Percentiles rank a stretch among this genome's conserved stretches.
Evolutionary conservation across 1,140 invertebrate species (phyloP).

Genomic region (Oryzaephilus surinamensis): DNA sequence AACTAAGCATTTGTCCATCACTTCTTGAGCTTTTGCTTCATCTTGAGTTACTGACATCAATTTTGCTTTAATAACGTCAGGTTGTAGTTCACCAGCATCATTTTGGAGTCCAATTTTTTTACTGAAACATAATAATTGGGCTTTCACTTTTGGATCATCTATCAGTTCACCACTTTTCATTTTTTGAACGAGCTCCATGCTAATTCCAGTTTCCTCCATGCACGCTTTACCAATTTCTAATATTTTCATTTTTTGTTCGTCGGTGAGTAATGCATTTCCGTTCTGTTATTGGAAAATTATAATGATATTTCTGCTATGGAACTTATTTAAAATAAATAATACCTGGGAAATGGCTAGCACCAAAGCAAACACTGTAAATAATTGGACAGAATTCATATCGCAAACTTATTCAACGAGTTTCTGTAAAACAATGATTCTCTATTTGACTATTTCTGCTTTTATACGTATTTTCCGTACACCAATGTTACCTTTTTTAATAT

Average conservation of each 20-base stretch:
- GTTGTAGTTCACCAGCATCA: constrained; percentile 33
- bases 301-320: too few relatives aligned
- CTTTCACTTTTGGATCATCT: constrained; percentile 37
- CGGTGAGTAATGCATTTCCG: too few relatives aligned
- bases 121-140: constrained; percentile 38
- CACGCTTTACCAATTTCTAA: constrained; percentile 39
- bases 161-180: constrained; percentile 34
- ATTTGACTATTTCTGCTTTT: too few relatives aligned
- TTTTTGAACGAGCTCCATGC: constrained; percentile 31
- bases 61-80: constrained; percentile 33
- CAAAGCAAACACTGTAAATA: too few relatives aligned
- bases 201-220: constrained; percentile 32
- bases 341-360: too few relatives aligned
- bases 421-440: too few relatives aligned
- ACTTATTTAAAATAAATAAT: too few relatives aligned
- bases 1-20: constrained; percentile 15
- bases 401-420: too few relatives aligned
- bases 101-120: constrained; percentile 36
- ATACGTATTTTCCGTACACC: too few relatives aligned
- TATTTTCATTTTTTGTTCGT: constrained; percentile 41
- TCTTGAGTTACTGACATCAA: constrained; percentile 34
- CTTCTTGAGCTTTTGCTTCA: constrained; percentile 7
- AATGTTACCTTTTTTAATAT: too few relatives aligned
- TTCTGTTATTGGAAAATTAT: too few relatives aligned
- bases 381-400: too few relatives aligned